A percentile compares a stretch with the other conserved stretches of the same genome.
Conservation (phyloP, 1,140 invertebrate genomes). For the Heliconius himera region DNA sequence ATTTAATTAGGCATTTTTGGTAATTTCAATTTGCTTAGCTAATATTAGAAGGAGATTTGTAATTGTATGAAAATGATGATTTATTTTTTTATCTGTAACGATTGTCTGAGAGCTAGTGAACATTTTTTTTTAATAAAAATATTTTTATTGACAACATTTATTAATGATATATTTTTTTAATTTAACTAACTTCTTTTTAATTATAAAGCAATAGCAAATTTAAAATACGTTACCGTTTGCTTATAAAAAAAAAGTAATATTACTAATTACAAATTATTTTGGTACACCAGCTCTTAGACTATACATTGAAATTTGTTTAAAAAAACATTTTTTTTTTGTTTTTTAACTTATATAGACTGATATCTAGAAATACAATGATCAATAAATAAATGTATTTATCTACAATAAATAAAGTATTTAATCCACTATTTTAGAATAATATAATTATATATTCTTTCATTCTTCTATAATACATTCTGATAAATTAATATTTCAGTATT, state of each 20-base stretch:
- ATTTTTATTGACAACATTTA: neutral
- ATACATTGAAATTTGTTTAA: neutral
- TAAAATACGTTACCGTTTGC: too few species aligned
- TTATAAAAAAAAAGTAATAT: neutral
- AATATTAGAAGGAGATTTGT: neutral
- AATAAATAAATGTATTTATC: too few species aligned
- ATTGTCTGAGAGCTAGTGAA: neutral
- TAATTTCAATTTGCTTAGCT: conserved; percentile 14
- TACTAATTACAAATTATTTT: neutral
- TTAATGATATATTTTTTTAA: too few species aligned
- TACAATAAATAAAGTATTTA: too few species aligned
- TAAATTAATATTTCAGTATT: too few species aligned
- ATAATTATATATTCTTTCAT: too few species aligned
- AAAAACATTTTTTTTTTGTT: neutral
- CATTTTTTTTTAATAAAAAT: neutral
- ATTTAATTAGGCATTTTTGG: conserved; percentile 36
- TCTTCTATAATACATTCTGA: too few species aligned
- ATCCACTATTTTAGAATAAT: too few species aligned
- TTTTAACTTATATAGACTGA: neutral
- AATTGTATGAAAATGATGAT: neutral
- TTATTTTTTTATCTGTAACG: neutral
- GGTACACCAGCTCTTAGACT: neutral
- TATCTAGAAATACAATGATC: neutral
- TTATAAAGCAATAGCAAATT: too few species aligned
- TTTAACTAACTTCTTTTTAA: too few species aligned